Evolutionary conservation across 2,888 invertebrate genomes (phyloP), one percentile per base, ranked within the genome.

Genomic region (Bombylius discolor): DNA sequence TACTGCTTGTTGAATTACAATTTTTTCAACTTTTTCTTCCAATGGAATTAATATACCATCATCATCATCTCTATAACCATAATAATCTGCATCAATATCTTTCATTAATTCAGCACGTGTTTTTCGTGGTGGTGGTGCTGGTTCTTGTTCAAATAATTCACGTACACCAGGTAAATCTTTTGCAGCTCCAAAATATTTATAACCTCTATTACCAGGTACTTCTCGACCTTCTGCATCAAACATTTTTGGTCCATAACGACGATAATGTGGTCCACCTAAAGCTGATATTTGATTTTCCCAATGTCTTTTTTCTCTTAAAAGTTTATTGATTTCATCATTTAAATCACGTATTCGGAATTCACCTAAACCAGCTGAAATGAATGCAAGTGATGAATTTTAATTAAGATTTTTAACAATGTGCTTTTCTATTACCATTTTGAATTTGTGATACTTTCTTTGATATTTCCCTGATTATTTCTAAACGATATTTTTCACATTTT

Each of bases 401-500:
- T 2, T 23, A 23, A 3, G 23, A 23, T 23, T 23, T 23, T 23
- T 23, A 4, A 5, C 42, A 1, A 1, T 31, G 11, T 39, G 45
- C 36, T 2, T 42, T 42, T 56, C 33, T 42, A 57, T 62, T 70
- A 87, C 88, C 94, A 76, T 98, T 98, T 72, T 99, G 99, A 70
- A 99, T 99, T 74, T 97, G 95, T 3, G 98, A 91, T 0, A 99
- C 98, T 78, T 99, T 99, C 69, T 95, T 91, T 0, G 98, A 94
- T 47, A 99, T 89, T 76, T 99, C 99, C 56, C 96, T 79, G 56
- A 99, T 92, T 58, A 99, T 95, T 72, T 99, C 97, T 73, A 94
- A 80, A 61, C 99, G 79, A 87, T 95, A 98, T 76, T 93, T 95
- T 70, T 99, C 97, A 44, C 95, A 92, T 69, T 93, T 91, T 46